A percentile compares a stretch with the other conserved stretches of the same genome.
Conservation (phyloP, 2,888 invertebrate genomes). For the Drosophila nr. perissopoda region DNA sequence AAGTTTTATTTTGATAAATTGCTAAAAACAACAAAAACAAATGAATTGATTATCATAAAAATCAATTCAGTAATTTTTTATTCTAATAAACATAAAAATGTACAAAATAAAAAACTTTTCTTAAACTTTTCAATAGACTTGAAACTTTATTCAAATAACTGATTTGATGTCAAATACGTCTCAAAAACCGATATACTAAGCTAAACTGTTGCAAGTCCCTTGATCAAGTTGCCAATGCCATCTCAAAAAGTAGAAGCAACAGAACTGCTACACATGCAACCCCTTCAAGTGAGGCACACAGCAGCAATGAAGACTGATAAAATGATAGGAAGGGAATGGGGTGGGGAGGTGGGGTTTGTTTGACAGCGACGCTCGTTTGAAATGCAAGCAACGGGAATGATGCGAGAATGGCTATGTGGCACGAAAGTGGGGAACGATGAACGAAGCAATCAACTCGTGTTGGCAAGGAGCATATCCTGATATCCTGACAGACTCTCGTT, state of each 20-base stretch:
- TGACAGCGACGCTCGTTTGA: slow-evolving; percentile 67
- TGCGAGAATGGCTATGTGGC: slow-evolving; percentile 26
- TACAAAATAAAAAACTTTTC: no score
- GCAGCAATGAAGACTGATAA: slow-evolving; percentile 28
- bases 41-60: not conserved
- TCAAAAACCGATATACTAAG: slow-evolving; percentile 9
- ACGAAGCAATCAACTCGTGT: slow-evolving; percentile 68
- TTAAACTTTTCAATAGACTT: not conserved
- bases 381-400: slow-evolving; percentile 65
- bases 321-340: slow-evolving; percentile 14
- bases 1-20: not conserved
- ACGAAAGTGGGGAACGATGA: slow-evolving; percentile 33
- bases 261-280: slow-evolving; percentile 44
- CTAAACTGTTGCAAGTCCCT: slow-evolving; percentile 30
- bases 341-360: slow-evolving; percentile 23
- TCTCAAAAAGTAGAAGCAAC: slow-evolving; percentile 16
- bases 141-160: not conserved
- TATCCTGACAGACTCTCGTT: slow-evolving; percentile 9
- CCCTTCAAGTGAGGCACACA: slow-evolving; percentile 46
- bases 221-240: slow-evolving; percentile 39
- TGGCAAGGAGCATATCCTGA: slow-evolving; percentile 64
- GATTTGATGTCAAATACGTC: not conserved
- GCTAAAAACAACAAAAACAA: not conserved
- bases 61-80: not conserved
- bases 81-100: no score